These are phyloP conservation scores for Aplodontia rufa DNA, from an alignment of 2,113 vertebrate species.

Conservation along the genomic window DNA sequence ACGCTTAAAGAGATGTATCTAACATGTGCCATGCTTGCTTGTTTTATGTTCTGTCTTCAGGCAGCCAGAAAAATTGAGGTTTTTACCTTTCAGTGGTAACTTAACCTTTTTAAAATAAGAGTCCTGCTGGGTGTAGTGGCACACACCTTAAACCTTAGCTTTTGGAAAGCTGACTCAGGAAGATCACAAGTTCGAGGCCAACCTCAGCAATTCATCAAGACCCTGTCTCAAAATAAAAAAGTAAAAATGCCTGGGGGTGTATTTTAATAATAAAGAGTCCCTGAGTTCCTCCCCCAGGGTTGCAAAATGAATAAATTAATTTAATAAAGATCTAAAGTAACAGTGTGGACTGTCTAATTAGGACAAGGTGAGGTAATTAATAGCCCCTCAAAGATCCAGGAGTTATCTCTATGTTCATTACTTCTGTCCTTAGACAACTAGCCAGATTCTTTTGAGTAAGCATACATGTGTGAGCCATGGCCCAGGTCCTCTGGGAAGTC, in stretches of 20 bases:
- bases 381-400: not conserved
- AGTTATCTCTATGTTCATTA: not conserved
- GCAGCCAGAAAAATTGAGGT: not conserved
- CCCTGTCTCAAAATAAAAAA: too few species aligned
- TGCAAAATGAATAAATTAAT: too few species aligned
- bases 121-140: too few species aligned
- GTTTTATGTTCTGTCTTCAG: not conserved
- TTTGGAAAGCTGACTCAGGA: too few species aligned
- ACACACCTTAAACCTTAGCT: too few species aligned
- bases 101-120: not conserved
- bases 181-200: too few species aligned
- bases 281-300: too few species aligned
- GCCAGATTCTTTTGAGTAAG: not conserved
- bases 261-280: too few species aligned
- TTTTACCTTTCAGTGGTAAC: not conserved
- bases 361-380: not conserved
- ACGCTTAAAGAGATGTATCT: not conserved
- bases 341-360: not conserved
- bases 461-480: not conserved
- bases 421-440: not conserved
- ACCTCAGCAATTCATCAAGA: too few species aligned
- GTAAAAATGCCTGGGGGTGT: too few species aligned
- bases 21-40: not conserved
- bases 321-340: not conserved
- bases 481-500: not conserved